These are phyloP conservation scores for Mythimna vitellina DNA, from an alignment of 2,888 invertebrate species.

Conservation along the genomic window DNA sequence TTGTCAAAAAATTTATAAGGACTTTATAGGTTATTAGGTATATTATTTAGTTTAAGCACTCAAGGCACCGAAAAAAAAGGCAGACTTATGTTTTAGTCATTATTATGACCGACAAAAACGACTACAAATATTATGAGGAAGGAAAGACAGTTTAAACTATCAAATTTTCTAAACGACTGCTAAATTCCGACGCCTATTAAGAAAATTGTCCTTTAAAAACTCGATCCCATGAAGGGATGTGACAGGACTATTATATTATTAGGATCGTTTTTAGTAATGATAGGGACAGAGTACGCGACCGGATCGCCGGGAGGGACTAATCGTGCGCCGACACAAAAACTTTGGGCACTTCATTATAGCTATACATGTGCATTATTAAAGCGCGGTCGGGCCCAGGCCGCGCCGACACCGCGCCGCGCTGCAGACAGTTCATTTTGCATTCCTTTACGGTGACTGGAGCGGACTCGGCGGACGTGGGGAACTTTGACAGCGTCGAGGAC, in stretches of 20 bases:
- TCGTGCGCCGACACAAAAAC: slow-evolving; percentile 82
- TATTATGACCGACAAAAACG: slow-evolving; percentile 59
- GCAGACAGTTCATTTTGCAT: slow-evolving; percentile 79
- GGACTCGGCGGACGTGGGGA: slow-evolving; percentile 40
- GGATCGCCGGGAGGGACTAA: slow-evolving; percentile 85
- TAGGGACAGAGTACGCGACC: slow-evolving; percentile 84
- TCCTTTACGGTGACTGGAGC: slow-evolving; percentile 77
- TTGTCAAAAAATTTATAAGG: slow-evolving; percentile 26
- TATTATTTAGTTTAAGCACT: slow-evolving; percentile 12
- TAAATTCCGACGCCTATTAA: slow-evolving; percentile 84
- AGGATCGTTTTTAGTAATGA: slow-evolving; percentile 89
- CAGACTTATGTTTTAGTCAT: no score
- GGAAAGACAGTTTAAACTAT: slow-evolving; percentile 77
- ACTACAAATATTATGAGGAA: slow-evolving; percentile 69
- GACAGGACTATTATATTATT: slow-evolving; percentile 90
- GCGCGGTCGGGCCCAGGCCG: slow-evolving; percentile 62
- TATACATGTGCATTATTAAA: slow-evolving; percentile 68
- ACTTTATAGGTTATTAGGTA: slow-evolving; percentile 6
- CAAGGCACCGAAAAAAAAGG: no score
- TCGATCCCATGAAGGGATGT: slow-evolving; percentile 84
- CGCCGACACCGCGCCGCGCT: slow-evolving; percentile 37
- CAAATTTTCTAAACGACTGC: slow-evolving; percentile 83
- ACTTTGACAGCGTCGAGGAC: slow-evolving; percentile 62
- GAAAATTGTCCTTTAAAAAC: slow-evolving; percentile 87
- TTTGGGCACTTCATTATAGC: slow-evolving; percentile 86